Conservation (phyloP, 2,113 vertebrate genomes). For the Grallaria varia region DNA sequence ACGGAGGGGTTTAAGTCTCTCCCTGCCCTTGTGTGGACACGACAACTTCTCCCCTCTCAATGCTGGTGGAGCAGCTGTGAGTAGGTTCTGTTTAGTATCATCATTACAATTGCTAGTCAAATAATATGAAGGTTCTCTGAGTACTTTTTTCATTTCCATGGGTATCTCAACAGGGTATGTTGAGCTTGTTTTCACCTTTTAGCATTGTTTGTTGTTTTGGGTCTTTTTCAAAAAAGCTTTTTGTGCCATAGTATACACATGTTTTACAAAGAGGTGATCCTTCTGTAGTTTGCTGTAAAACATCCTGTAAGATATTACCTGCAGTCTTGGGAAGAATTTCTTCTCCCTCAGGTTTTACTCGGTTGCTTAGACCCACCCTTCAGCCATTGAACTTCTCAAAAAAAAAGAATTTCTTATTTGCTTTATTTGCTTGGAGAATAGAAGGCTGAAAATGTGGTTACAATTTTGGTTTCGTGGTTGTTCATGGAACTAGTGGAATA, state of each 20-base stretch:
- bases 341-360: background rate
- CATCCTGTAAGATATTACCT: background rate
- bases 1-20: background rate
- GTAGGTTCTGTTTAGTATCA: background rate
- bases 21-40: background rate
- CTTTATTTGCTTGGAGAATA: background rate
- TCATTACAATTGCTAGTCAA: background rate
- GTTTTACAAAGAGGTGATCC: background rate
- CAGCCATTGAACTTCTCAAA: background rate
- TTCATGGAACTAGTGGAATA: background rate
- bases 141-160: background rate
- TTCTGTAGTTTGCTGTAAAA: background rate
- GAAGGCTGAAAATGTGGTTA: background rate
- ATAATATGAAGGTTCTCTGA: rapidly evolving
- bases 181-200: background rate
- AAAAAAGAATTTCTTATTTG: background rate
- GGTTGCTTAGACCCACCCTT: background rate
- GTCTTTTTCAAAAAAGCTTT: background rate
- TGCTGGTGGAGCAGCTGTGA: background rate
- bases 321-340: background rate
- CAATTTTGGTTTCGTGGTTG: background rate
- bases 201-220: background rate
- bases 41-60: background rate
- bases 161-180: background rate
- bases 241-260: rapidly evolving